A percentile compares a stretch with the other conserved stretches of the same genome.
Conservation (phyloP, 1,140 invertebrate species). For the Leptopilina clavipes region DNA sequence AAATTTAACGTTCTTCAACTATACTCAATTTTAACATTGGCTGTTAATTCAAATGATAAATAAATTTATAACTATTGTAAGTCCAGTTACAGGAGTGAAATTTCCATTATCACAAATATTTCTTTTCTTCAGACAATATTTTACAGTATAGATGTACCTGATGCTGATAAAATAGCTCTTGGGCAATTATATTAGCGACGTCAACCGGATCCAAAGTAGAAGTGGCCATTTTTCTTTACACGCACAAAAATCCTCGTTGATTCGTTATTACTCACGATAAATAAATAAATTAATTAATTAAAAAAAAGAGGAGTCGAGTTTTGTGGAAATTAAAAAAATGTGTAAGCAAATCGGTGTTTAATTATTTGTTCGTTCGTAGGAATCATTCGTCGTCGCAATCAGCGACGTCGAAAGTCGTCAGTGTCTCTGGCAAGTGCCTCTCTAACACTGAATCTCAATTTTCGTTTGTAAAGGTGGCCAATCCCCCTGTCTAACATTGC, state of each 20-base stretch:
- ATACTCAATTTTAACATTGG: no score
- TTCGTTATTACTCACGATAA: not conserved
- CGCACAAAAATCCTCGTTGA: conserved; percentile 46
- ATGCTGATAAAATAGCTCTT: conserved; percentile 85
- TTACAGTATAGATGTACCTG: conserved; percentile 74
- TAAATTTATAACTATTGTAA: no score
- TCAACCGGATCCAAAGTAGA: conserved; percentile 81
- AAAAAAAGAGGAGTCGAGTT: not conserved
- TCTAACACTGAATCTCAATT: conserved; percentile 65
- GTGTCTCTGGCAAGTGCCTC: conserved; percentile 69
- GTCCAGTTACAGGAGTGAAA: no score
- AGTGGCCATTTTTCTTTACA: conserved; percentile 61
- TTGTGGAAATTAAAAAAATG: not conserved
- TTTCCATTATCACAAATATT: no score
- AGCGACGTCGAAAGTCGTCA: conserved; percentile 53
- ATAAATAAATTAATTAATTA: not conserved
- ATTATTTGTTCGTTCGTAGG: not conserved
- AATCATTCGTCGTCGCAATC: conserved; percentile 34
- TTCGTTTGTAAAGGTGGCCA: conserved; percentile 55
- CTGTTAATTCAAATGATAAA: no score
- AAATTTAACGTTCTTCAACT: no score
- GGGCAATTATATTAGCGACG: conserved; percentile 86
- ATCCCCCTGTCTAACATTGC: conserved; percentile 54
- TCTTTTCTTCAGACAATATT: not conserved
- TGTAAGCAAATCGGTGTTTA: conserved; percentile 29